Percentiles rank a stretch among this genome's conserved stretches.
Evolutionary conservation across 2,797 vertebrate species (phyloP).

Genomic region (Linurgus olivaceus): DNA sequence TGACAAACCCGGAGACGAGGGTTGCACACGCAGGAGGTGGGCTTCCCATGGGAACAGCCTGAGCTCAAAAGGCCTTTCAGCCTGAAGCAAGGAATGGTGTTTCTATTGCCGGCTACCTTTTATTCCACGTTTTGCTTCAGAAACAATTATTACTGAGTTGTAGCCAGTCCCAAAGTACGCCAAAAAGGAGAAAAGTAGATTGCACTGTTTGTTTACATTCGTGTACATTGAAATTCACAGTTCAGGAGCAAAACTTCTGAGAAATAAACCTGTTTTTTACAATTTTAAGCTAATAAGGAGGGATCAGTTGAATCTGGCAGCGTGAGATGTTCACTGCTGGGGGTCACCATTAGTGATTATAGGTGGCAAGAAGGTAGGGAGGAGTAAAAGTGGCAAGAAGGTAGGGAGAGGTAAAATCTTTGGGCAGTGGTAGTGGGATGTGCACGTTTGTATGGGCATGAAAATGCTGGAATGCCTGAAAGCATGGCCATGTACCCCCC

Average conservation of each 20-base stretch:
- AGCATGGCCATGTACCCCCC: fast-evolving
- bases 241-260: background rate
- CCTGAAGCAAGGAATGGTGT: fast-evolving
- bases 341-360: background rate
- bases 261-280: background rate
- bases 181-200: background rate
- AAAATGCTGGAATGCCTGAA: background rate
- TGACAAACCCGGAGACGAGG: fast-evolving
- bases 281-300: background rate
- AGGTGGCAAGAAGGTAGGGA: background rate
- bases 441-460: background rate
- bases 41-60: background rate
- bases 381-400: background rate
- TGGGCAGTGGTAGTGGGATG: background rate
- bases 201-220: background rate
- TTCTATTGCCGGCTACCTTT: background rate
- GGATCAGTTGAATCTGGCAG: background rate
- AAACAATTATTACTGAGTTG: background rate
- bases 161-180: background rate
- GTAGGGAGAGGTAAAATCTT: background rate
- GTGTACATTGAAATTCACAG: background rate
- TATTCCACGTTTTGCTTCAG: background rate
- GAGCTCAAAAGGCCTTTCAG: background rate
- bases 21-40: fast-evolving
- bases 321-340: fast-evolving